A percentile compares a stretch with the other conserved stretches of the same genome.
Evolutionary conservation across 2,113 vertebrate species (phyloP).

Genomic region (Lepisosteus osseus): DNA sequence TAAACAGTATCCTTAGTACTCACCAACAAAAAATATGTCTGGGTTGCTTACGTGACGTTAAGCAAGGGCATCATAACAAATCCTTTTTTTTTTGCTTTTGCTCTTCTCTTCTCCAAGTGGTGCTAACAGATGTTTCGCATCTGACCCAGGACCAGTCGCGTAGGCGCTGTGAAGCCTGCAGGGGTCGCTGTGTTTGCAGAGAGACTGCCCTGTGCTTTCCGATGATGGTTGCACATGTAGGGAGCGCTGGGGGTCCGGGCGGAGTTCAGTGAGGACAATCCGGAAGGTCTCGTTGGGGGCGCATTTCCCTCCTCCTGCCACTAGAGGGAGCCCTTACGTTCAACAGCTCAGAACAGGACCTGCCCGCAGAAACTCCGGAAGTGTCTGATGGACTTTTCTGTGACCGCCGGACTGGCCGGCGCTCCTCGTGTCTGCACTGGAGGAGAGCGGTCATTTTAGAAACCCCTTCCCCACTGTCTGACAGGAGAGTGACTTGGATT

Average conservation of each 20-base stretch:
- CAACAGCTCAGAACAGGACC: neutral
- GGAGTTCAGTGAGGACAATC: slow-evolving; percentile 8
- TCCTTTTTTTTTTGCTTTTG: neutral
- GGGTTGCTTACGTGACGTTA: too few species aligned
- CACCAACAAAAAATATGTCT: neutral
- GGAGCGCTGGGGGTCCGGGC: neutral
- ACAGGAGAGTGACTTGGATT: too few species aligned
- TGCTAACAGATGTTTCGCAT: slow-evolving; percentile 1
- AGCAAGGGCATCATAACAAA: slow-evolving; percentile 3
- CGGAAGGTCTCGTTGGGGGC: neutral
- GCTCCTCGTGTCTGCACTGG: neutral
- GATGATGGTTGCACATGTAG: neutral
- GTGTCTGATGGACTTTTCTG: neutral
- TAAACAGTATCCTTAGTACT: neutral
- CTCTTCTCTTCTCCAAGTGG: slow-evolving; percentile 8
- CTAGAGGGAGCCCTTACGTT: neutral
- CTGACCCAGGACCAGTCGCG: neutral
- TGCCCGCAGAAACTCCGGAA: neutral
- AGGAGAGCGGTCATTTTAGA: neutral
- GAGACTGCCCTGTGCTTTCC: neutral
- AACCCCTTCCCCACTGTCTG: too few species aligned
- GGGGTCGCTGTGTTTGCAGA: neutral
- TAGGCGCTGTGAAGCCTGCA: neutral
- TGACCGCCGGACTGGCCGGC: neutral
- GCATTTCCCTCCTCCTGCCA: neutral